Percentiles rank a stretch among this genome's conserved stretches.
These are phyloP conservation scores for Paedocypris sp. DNA, from an alignment of 2,113 vertebrate genomes.

Conservation along the genomic window DNA sequence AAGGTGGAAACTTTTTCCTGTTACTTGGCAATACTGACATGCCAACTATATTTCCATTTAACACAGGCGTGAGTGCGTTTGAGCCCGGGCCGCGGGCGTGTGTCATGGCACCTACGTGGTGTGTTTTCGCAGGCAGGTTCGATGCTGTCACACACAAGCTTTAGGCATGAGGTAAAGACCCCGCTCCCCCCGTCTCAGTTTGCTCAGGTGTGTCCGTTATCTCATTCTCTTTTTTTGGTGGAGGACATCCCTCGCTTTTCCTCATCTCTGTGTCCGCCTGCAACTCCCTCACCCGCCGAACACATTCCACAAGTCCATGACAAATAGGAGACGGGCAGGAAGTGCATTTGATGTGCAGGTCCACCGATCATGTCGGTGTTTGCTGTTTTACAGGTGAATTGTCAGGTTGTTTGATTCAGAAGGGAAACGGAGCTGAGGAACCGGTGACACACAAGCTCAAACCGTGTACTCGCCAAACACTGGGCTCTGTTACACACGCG, in stretches of 20 bases:
- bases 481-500: conserved; percentile 45
- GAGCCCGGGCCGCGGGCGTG: conserved; percentile 15
- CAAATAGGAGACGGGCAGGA: conserved; percentile 51
- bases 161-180: conserved; percentile 37
- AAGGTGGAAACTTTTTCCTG: conserved; percentile 8
- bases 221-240: conserved; percentile 9
- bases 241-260: conserved; percentile 28
- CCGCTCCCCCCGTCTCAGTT: conserved; percentile 30
- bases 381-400: conserved; percentile 47
- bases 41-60: conserved; percentile 13
- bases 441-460: conserved; percentile 54
- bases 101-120: conserved; percentile 44
- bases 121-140: conserved; percentile 41
- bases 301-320: conserved; percentile 52
- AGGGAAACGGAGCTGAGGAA: conserved; percentile 43
- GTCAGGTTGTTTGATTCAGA: conserved; percentile 58
- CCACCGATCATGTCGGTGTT: conserved; percentile 37
- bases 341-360: conserved; percentile 52
- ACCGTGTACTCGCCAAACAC: conserved; percentile 53
- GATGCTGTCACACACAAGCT: conserved; percentile 36
- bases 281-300: conserved; percentile 41
- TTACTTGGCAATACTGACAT: conserved; percentile 28
- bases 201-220: conserved; percentile 42
- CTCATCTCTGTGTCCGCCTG: conserved; percentile 11
- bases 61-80: conserved; percentile 6